A percentile compares a stretch with the other conserved stretches of the same genome.
phyloP scores from a whole-genome alignment of 2,888 invertebrate species.

The Synanthedon vespiformis region DNA sequence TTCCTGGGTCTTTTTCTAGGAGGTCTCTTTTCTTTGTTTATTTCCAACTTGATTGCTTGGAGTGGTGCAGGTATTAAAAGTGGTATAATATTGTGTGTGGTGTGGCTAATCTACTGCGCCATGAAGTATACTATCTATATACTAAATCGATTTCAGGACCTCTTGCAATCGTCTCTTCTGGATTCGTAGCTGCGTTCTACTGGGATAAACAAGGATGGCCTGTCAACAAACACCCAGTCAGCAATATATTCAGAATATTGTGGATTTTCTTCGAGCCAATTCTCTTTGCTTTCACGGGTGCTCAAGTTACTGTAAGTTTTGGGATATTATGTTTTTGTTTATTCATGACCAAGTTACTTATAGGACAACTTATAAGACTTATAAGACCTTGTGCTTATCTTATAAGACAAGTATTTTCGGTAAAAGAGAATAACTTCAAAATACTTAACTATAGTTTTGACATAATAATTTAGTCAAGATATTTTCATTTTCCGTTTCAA shows the following conservation, averaged over 20 bases:
- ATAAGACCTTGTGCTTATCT: too few relatives aligned
- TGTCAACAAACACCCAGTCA: slow-evolving; percentile 80
- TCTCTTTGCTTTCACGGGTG: slow-evolving; percentile 88
- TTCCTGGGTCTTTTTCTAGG: slow-evolving; percentile 79
- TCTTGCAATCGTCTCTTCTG: slow-evolving; percentile 78
- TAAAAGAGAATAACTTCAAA: too few relatives aligned
- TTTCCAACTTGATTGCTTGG: slow-evolving; percentile 77
- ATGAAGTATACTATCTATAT: too few relatives aligned
- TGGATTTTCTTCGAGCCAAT: slow-evolving; percentile 93
- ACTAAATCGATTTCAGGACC: slow-evolving; percentile 54
- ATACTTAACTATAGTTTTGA: too few relatives aligned
- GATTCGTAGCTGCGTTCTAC: slow-evolving; percentile 77
- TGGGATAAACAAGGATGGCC: slow-evolving; percentile 83
- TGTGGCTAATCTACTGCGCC: neutral
- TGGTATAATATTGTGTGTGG: neutral
- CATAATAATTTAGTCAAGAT: too few relatives aligned
- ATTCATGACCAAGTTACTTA: neutral
- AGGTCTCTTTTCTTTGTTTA: slow-evolving; percentile 81
- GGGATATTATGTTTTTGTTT: slow-evolving; percentile 6
- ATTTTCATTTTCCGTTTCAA: too few relatives aligned
- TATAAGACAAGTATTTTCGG: neutral
- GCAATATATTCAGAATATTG: slow-evolving; percentile 80
- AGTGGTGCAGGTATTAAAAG: slow-evolving; percentile 62
- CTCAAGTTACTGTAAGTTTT: slow-evolving; percentile 77
- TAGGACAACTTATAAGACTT: too few relatives aligned